Base-by-base conservation (phyloP, 2,888 invertebrate genomes). In the Quadroppia sp. region DNA sequence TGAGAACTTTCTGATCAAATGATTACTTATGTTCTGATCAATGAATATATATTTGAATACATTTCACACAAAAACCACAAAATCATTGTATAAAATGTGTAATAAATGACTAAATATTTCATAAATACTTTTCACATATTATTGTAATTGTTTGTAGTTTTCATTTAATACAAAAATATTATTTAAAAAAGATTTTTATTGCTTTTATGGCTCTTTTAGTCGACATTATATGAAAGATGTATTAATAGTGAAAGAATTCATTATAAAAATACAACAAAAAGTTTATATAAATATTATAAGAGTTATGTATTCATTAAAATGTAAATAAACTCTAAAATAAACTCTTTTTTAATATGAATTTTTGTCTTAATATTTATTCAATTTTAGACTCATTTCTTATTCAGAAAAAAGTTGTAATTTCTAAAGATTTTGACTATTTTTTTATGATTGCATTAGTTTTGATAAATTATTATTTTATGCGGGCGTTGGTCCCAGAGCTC, bases 221-320 rank as follows among this genome's bases (percentile, higher is more conserved):
- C 20, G 20, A 25, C 28, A 28, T 59, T 59, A 28, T 59, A 25
- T 17, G 30, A 59, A 59, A 30, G 59, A 28, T 59, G 25, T 6
- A 30, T n/a, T n/a, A 59, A 28, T 59, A 15, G 17, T 25, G 28
- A 28, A 59, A 17, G 9, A 28, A 28, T 59, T 59, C 59, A 59
- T 59, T 59, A 59, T 23, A 25, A 59, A 59, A 25, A 25, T 59
- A 59, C 28, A 28, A 30, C n/a, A 48, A 48, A 48, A 9, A 48
- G n/a, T n/a, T n/a, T 59, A n/a, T 59, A 59, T 59, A 59, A 59
- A 59, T 59, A 59, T 59, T 59, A 59, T 59, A 59, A 25, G 28
- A 59, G 59, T 59, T 59, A 59, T 59, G 28, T 59, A 59, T 59
- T 59, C 59, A 59, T 59, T 30, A 59, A 59, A 59, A 28, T 59